Evolutionary conservation across 2,888 invertebrate species (phyloP).

Genomic region (Drosophila yooni): DNA sequence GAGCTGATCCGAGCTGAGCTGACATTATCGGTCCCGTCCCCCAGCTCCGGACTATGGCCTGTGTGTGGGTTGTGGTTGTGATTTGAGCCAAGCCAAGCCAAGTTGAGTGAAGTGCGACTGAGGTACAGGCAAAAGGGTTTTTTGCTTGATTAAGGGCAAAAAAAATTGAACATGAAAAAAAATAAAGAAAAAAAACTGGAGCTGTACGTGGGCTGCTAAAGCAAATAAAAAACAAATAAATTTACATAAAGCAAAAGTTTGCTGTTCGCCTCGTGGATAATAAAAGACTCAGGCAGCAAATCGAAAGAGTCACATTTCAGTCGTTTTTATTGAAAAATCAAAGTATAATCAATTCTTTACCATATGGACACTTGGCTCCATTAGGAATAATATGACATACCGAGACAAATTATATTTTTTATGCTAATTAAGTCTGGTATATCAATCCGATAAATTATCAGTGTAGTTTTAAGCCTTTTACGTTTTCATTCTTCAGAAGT

Average conservation of each 20-base stretch:
- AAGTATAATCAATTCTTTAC: not conserved
- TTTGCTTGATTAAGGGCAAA: constrained; percentile 74
- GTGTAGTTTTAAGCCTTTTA: not conserved
- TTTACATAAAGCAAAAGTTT: constrained; percentile 44
- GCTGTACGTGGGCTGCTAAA: constrained; percentile 61
- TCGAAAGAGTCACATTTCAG: constrained; percentile 30
- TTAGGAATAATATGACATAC: constrained; percentile 5
- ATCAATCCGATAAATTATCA: not conserved
- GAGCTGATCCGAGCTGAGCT: constrained; percentile 66
- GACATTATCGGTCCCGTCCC: constrained; percentile 64
- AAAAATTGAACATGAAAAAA: constrained; percentile 47
- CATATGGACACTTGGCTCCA: not conserved
- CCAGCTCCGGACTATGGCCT: constrained; percentile 49
- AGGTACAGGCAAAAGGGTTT: constrained; percentile 63
- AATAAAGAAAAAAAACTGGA: constrained; percentile 55
- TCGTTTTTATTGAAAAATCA: constrained; percentile 2
- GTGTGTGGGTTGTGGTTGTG: constrained; percentile 70
- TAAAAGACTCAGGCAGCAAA: constrained; percentile 65
- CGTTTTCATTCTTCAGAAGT: constrained; percentile 5
- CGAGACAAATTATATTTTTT: not conserved
- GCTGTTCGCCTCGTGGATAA: constrained; percentile 23
- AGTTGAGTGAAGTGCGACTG: constrained; percentile 52
- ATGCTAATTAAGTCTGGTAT: not conserved
- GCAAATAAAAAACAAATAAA: constrained; percentile 46
- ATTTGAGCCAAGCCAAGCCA: constrained; percentile 46